These are phyloP conservation scores for Schizaphis graminum DNA, from an alignment of 2,888 invertebrate species.

Conservation along the genomic window DNA sequence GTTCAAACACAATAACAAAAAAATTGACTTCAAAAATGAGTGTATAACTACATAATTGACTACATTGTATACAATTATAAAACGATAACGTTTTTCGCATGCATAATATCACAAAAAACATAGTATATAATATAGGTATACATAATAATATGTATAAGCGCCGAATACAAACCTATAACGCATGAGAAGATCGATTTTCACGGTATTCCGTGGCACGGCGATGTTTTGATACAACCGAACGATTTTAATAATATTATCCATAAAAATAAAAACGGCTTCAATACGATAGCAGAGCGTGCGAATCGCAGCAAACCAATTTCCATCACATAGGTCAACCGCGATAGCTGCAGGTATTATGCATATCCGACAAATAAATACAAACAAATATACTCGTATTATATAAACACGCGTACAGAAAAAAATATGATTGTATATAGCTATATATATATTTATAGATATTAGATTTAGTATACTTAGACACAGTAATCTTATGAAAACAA, in stretches of 20 bases:
- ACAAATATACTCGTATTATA: not conserved
- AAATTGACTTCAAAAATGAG: not conserved
- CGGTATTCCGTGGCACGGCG: not conserved
- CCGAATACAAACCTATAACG: not conserved
- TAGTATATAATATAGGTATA: not conserved
- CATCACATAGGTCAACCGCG: not conserved
- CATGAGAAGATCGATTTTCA: constrained; percentile 21
- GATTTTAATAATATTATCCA: constrained; percentile 23
- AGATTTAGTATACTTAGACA: not conserved
- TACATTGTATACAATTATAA: not conserved
- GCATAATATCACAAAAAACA: not conserved
- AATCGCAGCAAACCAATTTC: constrained; percentile 1
- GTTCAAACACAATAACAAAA: not conserved
- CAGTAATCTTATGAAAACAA: not conserved
- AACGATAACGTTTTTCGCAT: not conserved
- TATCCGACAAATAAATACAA: not conserved
- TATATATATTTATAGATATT: not conserved
- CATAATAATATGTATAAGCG: not conserved
- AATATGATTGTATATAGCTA: not conserved
- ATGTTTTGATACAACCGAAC: not conserved
- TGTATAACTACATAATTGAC: not conserved
- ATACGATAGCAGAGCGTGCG: constrained; percentile 7
- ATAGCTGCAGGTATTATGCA: not conserved
- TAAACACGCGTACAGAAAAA: not conserved
- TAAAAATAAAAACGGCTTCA: not conserved